Percentiles rank a stretch among this genome's conserved stretches.
These are phyloP conservation scores for Anomalospiza imberbis DNA, from an alignment of 2,797 vertebrate species.

Conservation along the genomic window DNA sequence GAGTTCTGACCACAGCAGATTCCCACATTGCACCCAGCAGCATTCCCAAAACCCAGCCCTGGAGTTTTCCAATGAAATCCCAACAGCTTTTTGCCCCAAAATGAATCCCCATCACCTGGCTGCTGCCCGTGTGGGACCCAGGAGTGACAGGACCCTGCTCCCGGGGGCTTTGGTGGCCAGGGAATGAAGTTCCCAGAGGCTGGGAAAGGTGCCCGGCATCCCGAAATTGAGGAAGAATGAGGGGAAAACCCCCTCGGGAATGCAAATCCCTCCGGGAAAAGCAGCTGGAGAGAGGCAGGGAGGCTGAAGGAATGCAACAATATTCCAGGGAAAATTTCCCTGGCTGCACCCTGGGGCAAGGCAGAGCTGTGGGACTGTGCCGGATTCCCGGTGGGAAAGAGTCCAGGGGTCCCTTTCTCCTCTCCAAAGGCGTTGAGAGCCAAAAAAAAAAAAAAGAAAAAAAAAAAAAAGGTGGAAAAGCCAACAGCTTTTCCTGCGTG, in stretches of 20 bases:
- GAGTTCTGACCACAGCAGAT: background rate
- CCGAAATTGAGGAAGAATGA: fast-evolving
- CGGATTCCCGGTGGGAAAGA: background rate
- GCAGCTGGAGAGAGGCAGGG: background rate
- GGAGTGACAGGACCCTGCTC: fast-evolving
- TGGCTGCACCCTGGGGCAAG: background rate
- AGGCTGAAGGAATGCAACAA: background rate
- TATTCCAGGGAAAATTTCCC: background rate
- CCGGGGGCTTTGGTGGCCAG: background rate
- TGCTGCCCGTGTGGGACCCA: fast-evolving
- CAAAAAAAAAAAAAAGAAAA: background rate
- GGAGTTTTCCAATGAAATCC: background rate
- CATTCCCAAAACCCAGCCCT: background rate
- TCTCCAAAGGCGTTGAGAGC: background rate
- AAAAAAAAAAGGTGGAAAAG: background rate
- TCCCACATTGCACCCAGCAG: background rate
- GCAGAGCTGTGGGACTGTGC: background rate
- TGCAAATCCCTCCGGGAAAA: background rate
- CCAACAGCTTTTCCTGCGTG: background rate
- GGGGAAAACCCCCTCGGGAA: background rate
- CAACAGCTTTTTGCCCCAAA: fast-evolving
- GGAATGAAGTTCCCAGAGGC: background rate
- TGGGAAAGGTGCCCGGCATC: background rate
- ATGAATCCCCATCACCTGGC: fast-evolving
- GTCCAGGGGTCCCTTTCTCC: background rate